A percentile compares a stretch with the other conserved stretches of the same genome.
Evolutionary conservation across 2,888 invertebrate genomes (phyloP).

Genomic region (Platycnemis pennipes): DNA sequence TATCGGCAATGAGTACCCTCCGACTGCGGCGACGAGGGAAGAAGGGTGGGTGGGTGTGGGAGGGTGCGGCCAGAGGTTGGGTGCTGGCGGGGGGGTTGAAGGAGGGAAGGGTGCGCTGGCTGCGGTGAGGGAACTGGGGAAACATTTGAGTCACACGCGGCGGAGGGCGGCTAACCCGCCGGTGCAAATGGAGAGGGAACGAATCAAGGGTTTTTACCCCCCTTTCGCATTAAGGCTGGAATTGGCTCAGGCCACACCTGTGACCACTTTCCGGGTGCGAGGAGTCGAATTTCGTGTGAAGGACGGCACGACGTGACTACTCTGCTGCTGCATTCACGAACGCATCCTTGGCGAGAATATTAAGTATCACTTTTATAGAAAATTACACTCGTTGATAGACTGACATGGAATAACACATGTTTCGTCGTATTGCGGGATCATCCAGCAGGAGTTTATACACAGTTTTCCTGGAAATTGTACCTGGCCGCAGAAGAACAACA

Average conservation of each 20-base stretch:
- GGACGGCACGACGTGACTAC: not conserved
- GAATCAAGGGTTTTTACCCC: not conserved
- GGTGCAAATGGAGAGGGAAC: not conserved
- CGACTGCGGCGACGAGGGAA: not conserved
- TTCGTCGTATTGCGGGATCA: too few relatives aligned
- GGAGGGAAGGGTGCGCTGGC: not conserved
- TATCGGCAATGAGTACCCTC: conserved; percentile 18
- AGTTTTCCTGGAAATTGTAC: too few relatives aligned
- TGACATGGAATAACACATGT: too few relatives aligned
- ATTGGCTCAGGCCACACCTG: not conserved
- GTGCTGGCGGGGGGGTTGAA: not conserved
- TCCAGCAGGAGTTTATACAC: too few relatives aligned
- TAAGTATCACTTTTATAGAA: too few relatives aligned
- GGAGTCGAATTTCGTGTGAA: not conserved
- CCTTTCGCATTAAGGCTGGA: not conserved
- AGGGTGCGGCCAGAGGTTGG: not conserved
- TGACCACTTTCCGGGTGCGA: not conserved
- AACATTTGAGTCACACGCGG: not conserved
- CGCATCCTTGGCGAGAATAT: not conserved
- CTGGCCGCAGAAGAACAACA: too few relatives aligned
- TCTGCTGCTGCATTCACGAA: not conserved
- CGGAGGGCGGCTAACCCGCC: not conserved
- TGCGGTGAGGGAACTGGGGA: not conserved
- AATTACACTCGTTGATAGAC: too few relatives aligned
- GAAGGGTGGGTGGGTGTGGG: not conserved